A percentile compares a stretch with the other conserved stretches of the same genome.
Evolutionary conservation across 2,888 invertebrate genomes (phyloP).

Genomic region (Polietes domitor): DNA sequence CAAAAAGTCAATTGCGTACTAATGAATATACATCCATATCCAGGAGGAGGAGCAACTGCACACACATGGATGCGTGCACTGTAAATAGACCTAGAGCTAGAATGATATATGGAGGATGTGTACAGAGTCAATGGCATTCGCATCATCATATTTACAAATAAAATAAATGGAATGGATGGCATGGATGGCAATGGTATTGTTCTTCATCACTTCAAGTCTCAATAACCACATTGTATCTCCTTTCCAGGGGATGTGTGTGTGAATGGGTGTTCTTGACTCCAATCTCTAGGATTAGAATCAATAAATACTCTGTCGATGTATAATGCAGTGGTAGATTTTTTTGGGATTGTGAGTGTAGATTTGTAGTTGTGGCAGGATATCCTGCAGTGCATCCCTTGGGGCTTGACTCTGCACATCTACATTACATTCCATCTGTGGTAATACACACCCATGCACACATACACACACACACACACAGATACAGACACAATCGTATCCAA

Average conservation of each 20-base stretch:
- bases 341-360: conserved; percentile 22
- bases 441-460: not conserved
- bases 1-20: conserved; percentile 65
- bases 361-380: conserved; percentile 65
- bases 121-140: conserved; percentile 44
- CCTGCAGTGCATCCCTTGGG: conserved; percentile 65
- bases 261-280: conserved; percentile 36
- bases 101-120: conserved; percentile 61
- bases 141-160: conserved; percentile 60
- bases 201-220: conserved; percentile 42
- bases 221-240: conserved; percentile 46
- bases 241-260: conserved; percentile 15
- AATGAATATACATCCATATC: conserved; percentile 51
- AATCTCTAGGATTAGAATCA: conserved; percentile 57
- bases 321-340: conserved; percentile 49
- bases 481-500: conserved; percentile 22
- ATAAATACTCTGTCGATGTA: conserved; percentile 55
- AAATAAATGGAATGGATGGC: conserved; percentile 54
- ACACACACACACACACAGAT: not conserved
- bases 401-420: conserved; percentile 33
- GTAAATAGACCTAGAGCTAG: conserved; percentile 53
- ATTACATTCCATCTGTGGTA: no score
- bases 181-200: conserved; percentile 34
- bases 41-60: conserved; percentile 40
- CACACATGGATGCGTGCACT: conserved; percentile 30